phyloP scores from a whole-genome alignment of 2,797 vertebrate genomes.

The Gobionotothen gibberifrons region DNA sequence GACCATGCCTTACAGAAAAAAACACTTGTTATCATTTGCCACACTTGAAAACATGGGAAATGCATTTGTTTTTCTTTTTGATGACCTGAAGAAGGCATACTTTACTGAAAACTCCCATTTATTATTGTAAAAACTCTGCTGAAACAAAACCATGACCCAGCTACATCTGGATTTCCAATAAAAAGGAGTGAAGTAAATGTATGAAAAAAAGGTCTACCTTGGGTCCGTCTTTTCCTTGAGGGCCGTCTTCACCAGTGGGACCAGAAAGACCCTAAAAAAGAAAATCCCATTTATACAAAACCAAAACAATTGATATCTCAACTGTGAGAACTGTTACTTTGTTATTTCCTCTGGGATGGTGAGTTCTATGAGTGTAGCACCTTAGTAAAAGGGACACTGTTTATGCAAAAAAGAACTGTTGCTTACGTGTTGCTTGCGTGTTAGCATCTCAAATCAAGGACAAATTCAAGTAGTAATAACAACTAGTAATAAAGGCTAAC shows the following conservation, averaged over 20 bases:
- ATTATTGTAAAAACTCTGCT: not conserved
- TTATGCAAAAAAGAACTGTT: too few species aligned
- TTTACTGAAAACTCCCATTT: not conserved
- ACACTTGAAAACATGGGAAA: too few species aligned
- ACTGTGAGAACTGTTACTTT: not conserved
- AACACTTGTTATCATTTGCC: too few species aligned
- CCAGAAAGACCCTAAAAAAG: constrained; percentile 89
- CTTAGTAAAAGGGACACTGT: too few species aligned
- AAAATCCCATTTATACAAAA: constrained; percentile 30
- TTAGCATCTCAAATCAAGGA: not conserved
- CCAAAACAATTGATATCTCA: not conserved
- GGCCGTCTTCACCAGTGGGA: constrained; percentile 91
- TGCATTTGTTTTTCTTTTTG: too few species aligned
- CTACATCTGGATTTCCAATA: constrained; percentile 1
- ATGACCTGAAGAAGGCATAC: too few species aligned
- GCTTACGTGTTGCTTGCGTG: too few species aligned
- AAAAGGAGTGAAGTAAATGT: not conserved
- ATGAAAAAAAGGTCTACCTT: constrained; percentile 84
- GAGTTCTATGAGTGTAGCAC: too few species aligned
- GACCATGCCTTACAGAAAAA: not conserved
- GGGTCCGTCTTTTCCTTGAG: constrained; percentile 93
- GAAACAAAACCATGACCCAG: not conserved
- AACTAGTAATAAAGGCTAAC: not conserved
- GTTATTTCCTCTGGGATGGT: not conserved
- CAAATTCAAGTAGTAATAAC: not conserved